Conservation (phyloP, 1,140 invertebrate genomes). For the Drosophila miranda region DNA sequence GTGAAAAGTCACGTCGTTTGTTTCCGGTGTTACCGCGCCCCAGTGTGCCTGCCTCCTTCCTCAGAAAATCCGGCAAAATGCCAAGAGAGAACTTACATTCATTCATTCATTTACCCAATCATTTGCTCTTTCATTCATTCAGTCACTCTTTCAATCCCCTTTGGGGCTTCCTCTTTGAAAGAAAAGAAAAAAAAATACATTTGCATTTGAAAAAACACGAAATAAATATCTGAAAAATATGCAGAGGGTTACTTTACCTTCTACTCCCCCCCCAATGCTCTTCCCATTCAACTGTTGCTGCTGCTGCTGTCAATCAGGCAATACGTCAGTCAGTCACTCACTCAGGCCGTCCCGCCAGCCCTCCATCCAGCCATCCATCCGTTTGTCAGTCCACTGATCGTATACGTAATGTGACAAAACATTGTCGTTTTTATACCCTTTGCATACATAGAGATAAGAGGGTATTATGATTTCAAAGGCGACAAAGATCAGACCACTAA, state of each 20-base stretch:
- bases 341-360: slow-evolving; percentile 9
- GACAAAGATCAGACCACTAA: no score
- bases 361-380: no score
- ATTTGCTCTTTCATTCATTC: slow-evolving; percentile 49
- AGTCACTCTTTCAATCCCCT: slow-evolving; percentile 37
- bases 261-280: not conserved
- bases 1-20: slow-evolving; percentile 82
- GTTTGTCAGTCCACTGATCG: slow-evolving; percentile 47
- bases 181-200: slow-evolving; percentile 44
- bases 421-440: slow-evolving; percentile 19
- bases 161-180: slow-evolving; percentile 30
- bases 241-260: slow-evolving; percentile 38
- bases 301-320: slow-evolving; percentile 72
- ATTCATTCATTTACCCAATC: slow-evolving; percentile 43
- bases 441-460: no score
- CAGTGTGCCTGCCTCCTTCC: not conserved
- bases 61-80: slow-evolving; percentile 55
- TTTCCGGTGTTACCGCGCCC: slow-evolving; percentile 64
- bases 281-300: slow-evolving; percentile 21
- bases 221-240: slow-evolving; percentile 74
- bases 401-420: slow-evolving; percentile 78
- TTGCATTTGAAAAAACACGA: slow-evolving; percentile 72
- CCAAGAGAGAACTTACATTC: slow-evolving; percentile 70
- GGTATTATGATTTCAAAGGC: no score
- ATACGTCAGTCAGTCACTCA: slow-evolving; percentile 69